Evolutionary conservation across 1,140 invertebrate genomes (phyloP).

Genomic region (Euborellia annulipes): DNA sequence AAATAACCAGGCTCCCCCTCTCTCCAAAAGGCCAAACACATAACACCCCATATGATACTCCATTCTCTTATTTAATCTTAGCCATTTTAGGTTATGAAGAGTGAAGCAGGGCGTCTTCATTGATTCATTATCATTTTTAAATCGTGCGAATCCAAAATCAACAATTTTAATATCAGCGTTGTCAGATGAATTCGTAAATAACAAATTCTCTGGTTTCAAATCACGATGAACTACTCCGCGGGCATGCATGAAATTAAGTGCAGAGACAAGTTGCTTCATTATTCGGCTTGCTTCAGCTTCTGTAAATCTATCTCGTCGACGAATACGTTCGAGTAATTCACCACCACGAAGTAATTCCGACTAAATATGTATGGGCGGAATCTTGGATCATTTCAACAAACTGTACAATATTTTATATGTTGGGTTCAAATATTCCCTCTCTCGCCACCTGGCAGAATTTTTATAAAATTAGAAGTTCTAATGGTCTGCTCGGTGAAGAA

Average conservation of each 20-base stretch:
- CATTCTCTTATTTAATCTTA: too few species aligned
- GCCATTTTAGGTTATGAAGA: too few species aligned
- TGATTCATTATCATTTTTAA: conserved; percentile 42
- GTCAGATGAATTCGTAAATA: conserved; percentile 45
- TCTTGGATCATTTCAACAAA: conserved; percentile 69
- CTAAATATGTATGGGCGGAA: conserved; percentile 61
- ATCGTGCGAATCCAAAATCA: conserved; percentile 79
- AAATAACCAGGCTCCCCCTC: too few species aligned
- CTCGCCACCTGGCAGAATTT: too few species aligned
- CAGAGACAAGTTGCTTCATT: conserved; percentile 61
- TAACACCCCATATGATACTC: too few species aligned
- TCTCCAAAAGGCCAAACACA: too few species aligned
- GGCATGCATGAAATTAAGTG: conserved; percentile 67
- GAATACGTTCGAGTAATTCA: conserved; percentile 60
- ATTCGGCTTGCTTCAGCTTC: conserved; percentile 50
- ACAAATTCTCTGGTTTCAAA: conserved; percentile 78
- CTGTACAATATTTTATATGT: conserved; percentile 76
- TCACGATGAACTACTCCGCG: conserved; percentile 73
- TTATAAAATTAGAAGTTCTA: too few species aligned
- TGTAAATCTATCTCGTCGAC: conserved; percentile 45
- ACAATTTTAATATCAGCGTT: conserved; percentile 64
- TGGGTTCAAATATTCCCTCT: too few species aligned
- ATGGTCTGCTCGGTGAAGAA: too few species aligned
- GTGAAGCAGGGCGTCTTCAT: conserved; percentile 77
- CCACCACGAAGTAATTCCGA: conserved; percentile 78